Evolutionary conservation across 2,113 vertebrate species (phyloP).

Genomic region (Paraplagusia blochii): DNA sequence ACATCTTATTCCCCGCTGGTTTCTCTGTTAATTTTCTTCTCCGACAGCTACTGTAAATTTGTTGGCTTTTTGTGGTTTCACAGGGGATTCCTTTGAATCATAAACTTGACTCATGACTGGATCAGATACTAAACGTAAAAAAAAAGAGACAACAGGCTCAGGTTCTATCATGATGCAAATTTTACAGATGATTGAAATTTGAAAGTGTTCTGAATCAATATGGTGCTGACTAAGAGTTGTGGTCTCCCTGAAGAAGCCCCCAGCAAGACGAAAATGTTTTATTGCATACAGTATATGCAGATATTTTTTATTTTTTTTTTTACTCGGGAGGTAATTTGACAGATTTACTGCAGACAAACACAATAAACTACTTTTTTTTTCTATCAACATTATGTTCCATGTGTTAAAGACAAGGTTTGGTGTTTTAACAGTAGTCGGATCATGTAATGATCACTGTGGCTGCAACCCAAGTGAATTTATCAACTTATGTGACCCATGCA

Average conservation of each 20-base stretch:
- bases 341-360: too few species aligned
- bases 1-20: slow-evolving; percentile 14
- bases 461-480: too few species aligned
- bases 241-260: neutral
- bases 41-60: slow-evolving; percentile 32
- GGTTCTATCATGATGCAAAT: neutral
- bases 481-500: too few species aligned
- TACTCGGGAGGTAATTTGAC: neutral
- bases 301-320: too few species aligned
- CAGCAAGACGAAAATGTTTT: neutral
- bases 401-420: too few species aligned
- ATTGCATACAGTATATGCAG: neutral
- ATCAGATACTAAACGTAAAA: slow-evolving; percentile 8
- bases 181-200: neutral
- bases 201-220: neutral
- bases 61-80: slow-evolving; percentile 32
- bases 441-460: too few species aligned
- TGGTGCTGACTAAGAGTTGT: neutral
- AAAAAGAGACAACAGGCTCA: slow-evolving; percentile 2
- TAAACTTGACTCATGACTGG: slow-evolving; percentile 29
- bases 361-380: too few species aligned
- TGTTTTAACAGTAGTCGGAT: too few species aligned
- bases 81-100: slow-evolving; percentile 17
- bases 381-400: too few species aligned
- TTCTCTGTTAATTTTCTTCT: slow-evolving; percentile 31